A percentile compares a stretch with the other conserved stretches of the same genome.
phyloP scores from a whole-genome alignment of 2,888 invertebrate species.

The Tenthredo scrophulariae region DNA sequence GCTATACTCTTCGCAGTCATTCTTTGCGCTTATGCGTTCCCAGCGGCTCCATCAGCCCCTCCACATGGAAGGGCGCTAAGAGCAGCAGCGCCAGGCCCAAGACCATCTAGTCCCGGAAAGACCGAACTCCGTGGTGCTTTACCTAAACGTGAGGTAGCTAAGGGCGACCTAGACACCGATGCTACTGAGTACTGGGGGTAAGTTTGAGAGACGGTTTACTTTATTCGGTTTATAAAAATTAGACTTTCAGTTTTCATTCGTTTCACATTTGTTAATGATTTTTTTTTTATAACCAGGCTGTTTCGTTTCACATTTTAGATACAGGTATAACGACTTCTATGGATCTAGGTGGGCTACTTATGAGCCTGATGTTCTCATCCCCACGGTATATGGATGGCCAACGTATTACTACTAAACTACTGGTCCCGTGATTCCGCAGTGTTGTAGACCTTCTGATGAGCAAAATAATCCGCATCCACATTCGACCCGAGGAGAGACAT shows the following conservation, averaged over 20 bases:
- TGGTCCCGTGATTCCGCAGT: background rate
- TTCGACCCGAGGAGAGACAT: background rate
- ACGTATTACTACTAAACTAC: background rate
- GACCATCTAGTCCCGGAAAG: no score
- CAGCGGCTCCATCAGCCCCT: background rate
- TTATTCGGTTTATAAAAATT: background rate
- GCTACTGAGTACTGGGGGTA: constrained; percentile 18
- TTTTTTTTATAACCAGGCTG: background rate
- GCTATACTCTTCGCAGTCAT: constrained; percentile 6
- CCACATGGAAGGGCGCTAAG: background rate
- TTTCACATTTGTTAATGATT: background rate
- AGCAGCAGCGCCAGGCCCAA: background rate
- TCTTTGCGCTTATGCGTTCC: background rate
- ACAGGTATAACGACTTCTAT: background rate
- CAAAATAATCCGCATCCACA: background rate
- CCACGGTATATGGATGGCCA: background rate
- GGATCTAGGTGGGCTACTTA: background rate
- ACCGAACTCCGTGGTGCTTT: no score
- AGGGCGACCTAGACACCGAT: constrained; percentile 19
- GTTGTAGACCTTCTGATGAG: background rate
- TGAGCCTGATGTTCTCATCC: background rate
- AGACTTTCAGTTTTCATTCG: background rate
- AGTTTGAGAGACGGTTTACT: background rate
- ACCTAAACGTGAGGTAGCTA: background rate
- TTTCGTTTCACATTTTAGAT: background rate